Evolutionary conservation across 2,888 invertebrate species (phyloP), one percentile per base, ranked within the genome.

Genomic region (Drosophila meridionalis): DNA sequence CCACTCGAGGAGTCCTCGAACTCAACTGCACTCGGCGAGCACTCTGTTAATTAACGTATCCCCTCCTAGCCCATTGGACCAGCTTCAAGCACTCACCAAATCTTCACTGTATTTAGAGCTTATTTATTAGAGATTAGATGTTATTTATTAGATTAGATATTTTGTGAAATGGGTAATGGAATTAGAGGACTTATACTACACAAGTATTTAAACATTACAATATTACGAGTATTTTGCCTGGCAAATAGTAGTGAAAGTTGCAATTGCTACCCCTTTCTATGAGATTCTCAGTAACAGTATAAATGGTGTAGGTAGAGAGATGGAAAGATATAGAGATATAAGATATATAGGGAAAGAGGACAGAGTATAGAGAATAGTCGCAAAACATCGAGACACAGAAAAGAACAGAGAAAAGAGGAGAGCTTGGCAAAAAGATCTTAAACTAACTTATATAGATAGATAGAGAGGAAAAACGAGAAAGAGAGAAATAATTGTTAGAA

Each of bases 11-110:
- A 20, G 42, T 11, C n/a, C 30, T 26, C 45, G 12, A 36, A 40
- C 8, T n/a, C 4, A 45, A 38, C 36, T 43, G 50, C 57, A 68
- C 57, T 28, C 43, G 26, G 30, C 6, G 32, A 28, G 67, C 67
- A 70, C 68, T 3, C 3, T 20, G 34, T 62, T 38, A 34, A 26
- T 30, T 47, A 14, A 20, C 11, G 4, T 34, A 30, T 20, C 45
- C 30, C 34, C 28, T 26, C 11, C 4, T 42, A 11, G 12, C 14
- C 2, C 32, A 20, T 45, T 8, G 14, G 32, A 11, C 2, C n/a
- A 56, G 12, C 36, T 20, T 14, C 26, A 47, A 56, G 61, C 61
- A 70, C 60, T 14, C 26, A 5, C n/a, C 11, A 26, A 34, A 57
- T 43, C 36, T 53, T 52, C 14, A 50, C 38, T 32, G 55, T 53